Conservation (phyloP, 2,797 vertebrate species). For the Hapalemur alaotrensis region DNA sequence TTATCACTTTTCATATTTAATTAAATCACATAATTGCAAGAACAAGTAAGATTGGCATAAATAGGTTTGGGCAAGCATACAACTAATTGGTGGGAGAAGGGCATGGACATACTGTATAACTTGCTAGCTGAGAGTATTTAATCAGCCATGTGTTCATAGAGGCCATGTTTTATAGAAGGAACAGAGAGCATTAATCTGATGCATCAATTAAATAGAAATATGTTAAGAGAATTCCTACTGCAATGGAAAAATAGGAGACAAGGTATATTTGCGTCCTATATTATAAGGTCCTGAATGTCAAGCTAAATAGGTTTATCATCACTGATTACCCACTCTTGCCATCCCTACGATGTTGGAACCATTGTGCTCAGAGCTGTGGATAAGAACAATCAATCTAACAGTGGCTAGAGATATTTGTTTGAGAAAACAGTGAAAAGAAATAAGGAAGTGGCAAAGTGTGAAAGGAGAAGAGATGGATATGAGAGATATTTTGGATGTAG, state of each 20-base stretch:
- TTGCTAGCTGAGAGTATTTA: background rate
- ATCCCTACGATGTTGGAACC: background rate
- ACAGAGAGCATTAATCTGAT: conserved; percentile 25
- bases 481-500: background rate
- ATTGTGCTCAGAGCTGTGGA: background rate
- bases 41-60: conserved; percentile 45
- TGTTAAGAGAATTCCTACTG: conserved; percentile 26
- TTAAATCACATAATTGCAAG: conserved; percentile 62
- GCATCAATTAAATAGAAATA: conserved; percentile 48
- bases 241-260: conserved; percentile 4
- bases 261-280: background rate
- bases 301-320: background rate
- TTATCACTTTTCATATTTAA: conserved; percentile 64
- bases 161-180: background rate
- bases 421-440: background rate
- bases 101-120: background rate
- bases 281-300: background rate
- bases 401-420: background rate
- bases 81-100: conserved; percentile 46
- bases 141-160: background rate
- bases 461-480: background rate
- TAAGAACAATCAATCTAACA: background rate
- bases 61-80: conserved; percentile 47
- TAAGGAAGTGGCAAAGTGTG: background rate
- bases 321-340: background rate